Percentiles rank a stretch among this genome's conserved stretches.
These are phyloP conservation scores for Synanthedon vespiformis DNA, from an alignment of 2,888 invertebrate species.

Conservation along the genomic window DNA sequence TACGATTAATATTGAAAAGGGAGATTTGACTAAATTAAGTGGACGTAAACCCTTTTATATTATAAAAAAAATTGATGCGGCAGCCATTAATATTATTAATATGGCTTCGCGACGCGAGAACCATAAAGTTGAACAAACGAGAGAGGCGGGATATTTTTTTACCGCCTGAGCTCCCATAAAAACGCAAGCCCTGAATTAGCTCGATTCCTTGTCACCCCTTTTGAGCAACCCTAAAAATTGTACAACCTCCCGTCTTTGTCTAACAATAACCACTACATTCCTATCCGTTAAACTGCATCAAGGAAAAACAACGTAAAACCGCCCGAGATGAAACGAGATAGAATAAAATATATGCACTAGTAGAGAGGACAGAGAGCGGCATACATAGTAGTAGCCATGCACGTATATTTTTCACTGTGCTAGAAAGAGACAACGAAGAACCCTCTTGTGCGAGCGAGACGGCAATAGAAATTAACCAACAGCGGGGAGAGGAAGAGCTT, in stretches of 20 bases:
- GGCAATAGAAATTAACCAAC: slow-evolving; percentile 60
- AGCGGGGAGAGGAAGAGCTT: slow-evolving; percentile 68
- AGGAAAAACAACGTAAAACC: slow-evolving; percentile 68
- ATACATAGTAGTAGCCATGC: slow-evolving; percentile 63
- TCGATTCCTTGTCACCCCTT: slow-evolving; percentile 70
- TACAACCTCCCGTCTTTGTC: slow-evolving; percentile 68
- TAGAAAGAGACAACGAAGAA: slow-evolving; percentile 50
- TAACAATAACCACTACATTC: slow-evolving; percentile 71
- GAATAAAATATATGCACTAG: slow-evolving; percentile 70
- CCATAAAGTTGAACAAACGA: slow-evolving; percentile 67
- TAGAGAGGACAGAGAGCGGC: slow-evolving; percentile 62
- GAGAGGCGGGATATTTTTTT: slow-evolving; percentile 69
- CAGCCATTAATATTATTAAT: slow-evolving; percentile 65
- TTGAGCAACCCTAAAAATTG: slow-evolving; percentile 65
- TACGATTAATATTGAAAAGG: slow-evolving; percentile 6
- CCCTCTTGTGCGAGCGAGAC: slow-evolving; percentile 52
- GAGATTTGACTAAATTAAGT: slow-evolving; percentile 26
- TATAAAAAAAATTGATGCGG: slow-evolving; percentile 47
- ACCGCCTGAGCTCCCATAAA: slow-evolving; percentile 65
- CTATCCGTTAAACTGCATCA: slow-evolving; percentile 70
- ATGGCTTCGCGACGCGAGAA: slow-evolving; percentile 52
- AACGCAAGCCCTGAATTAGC: slow-evolving; percentile 69
- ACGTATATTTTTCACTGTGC: slow-evolving; percentile 48
- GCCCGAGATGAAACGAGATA: slow-evolving; percentile 70
- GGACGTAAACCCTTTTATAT: slow-evolving; percentile 37